Evolutionary conservation across 2,797 vertebrate genomes (phyloP), one percentile per base, ranked within the genome.

Genomic region (Apogon hyalosoma): DNA sequence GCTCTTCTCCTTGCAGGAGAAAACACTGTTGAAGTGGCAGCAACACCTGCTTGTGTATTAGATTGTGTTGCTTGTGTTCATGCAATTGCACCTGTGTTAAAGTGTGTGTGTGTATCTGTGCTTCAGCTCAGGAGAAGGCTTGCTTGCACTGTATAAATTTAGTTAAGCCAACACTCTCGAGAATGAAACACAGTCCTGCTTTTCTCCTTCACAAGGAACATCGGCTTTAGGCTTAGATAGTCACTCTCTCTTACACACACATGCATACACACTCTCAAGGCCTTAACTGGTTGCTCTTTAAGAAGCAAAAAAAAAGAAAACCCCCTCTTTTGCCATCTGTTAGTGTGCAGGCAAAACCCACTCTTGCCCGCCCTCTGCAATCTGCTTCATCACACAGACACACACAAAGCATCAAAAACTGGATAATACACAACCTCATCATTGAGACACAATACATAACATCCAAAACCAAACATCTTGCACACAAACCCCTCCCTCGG

Each of bases 281-380:
- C 48, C 52, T 61, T 65, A 67, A 82, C 69, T 77, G 65, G 75
- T 85, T 83, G 72, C 68, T 76, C 68, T 84, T 87, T 81, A 84
- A 86, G 68, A 84, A 72, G 69, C 2, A 19, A 84, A 19, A 84
- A 72, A 80, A 79, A 74, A 81, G 38, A 80, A 83, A 88, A 85
- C 61, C 82, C 75, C 73, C 71, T 83, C 73, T 84, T 75, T 67
- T 69, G 57, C 90, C 90, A 91, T 91, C 91, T 91, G 90, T 83
- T 85, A 73, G 45, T 63, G 56, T 81, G 71, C 76, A 79, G 75
- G 73, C 82, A 63, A 75, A 88, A 66, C 80, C 73, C 63, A 80
- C 84, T 83, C 62, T 84, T 40, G 48, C 62, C 77, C 71, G 71
- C 90, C 79, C 78, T 86, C 84, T 74, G 59, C 86, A 90, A 84